Percentiles rank a stretch among this genome's conserved stretches.
phyloP scores from a whole-genome alignment of 2,797 vertebrate genomes.

The Erpetoichthys calabaricus region DNA sequence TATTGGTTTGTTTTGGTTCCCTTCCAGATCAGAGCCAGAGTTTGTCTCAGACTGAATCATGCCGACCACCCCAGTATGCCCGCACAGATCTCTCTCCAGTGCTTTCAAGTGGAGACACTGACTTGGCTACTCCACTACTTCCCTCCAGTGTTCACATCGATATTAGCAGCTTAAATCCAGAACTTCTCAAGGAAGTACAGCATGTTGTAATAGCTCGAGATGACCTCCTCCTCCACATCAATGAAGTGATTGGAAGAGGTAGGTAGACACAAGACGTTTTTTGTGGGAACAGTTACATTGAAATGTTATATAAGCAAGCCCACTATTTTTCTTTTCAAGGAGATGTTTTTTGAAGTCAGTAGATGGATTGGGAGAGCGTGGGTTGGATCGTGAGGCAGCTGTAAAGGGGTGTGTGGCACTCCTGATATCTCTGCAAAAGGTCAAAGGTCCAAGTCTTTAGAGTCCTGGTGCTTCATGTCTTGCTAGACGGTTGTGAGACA shows the following conservation, averaged over 20 bases:
- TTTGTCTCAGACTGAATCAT: constrained; percentile 73
- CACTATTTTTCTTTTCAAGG: too few relatives aligned
- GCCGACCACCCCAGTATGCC: constrained; percentile 53
- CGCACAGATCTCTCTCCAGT: constrained; percentile 75
- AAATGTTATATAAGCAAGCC: too few relatives aligned
- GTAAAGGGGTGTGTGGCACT: too few relatives aligned
- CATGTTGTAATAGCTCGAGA: constrained; percentile 84
- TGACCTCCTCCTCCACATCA: constrained; percentile 80
- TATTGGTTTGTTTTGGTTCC: not conserved
- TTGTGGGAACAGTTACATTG: not conserved
- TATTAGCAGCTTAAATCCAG: constrained; percentile 76
- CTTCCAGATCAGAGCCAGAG: constrained; percentile 74
- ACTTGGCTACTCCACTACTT: constrained; percentile 77
- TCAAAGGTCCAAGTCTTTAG: too few relatives aligned
- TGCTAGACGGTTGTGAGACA: too few relatives aligned
- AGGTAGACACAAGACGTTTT: constrained; percentile 23
- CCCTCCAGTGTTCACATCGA: constrained; percentile 78
- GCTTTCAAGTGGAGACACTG: constrained; percentile 67
- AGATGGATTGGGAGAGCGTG: too few relatives aligned
- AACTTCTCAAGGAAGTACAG: constrained; percentile 86
- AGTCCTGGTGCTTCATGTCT: too few relatives aligned
- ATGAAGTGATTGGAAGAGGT: constrained; percentile 92
- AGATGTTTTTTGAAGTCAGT: too few relatives aligned
- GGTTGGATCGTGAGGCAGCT: too few relatives aligned
- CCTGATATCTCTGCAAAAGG: too few relatives aligned